Evolutionary conservation across 2,797 vertebrate genomes (phyloP), one percentile per base, ranked within the genome.

Genomic region (Epinephelus malabaricus): DNA sequence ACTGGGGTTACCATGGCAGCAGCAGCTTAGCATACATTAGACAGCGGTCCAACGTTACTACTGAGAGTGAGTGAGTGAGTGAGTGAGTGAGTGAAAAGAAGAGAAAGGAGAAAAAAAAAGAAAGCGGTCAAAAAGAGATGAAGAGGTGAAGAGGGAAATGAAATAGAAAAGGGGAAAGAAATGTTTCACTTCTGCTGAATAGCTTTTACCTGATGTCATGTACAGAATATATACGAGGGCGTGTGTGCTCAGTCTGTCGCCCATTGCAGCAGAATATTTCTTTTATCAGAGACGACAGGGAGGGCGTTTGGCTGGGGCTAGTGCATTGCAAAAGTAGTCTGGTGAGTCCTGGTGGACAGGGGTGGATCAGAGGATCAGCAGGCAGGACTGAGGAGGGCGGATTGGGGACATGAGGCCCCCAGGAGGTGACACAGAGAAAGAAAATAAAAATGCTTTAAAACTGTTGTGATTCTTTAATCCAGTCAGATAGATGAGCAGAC

Each of bases 11-110:
- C 95, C 94, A 95, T 96, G 94, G 95, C 93, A 96, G 94, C 95
- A 91, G 90, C 82, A 92, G 94, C 90, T 95, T 95, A 94, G 95
- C 94, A 95, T 96, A 95, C 87, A 95, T 96, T 94, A 95, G 90
- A 94, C 86, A 90, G 92, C 81, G 53, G 91, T 87, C 91, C 88
- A 91, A 89, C 81, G 74, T 93, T 88, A 88, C 87, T 86, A 81
- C 68, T 55, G 79, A 78, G 67, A 43, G 40, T 55, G 79, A 70
- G 62, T 69, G 67, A 40, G 38, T 55, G 79, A 70, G 62, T 21
- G 21, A 21, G 21, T 69, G 81, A 86, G 62, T 69, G 81, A 86
- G 78, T 69, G 77, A 73, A 80, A 81, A 68, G 73, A 67, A 73
- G 53, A 71, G 61, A 45, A 38, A 71, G 34, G 60, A 50, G 18